phyloP scores from a whole-genome alignment of 2,888 invertebrate species.

The Lumbricus terrestris region DNA sequence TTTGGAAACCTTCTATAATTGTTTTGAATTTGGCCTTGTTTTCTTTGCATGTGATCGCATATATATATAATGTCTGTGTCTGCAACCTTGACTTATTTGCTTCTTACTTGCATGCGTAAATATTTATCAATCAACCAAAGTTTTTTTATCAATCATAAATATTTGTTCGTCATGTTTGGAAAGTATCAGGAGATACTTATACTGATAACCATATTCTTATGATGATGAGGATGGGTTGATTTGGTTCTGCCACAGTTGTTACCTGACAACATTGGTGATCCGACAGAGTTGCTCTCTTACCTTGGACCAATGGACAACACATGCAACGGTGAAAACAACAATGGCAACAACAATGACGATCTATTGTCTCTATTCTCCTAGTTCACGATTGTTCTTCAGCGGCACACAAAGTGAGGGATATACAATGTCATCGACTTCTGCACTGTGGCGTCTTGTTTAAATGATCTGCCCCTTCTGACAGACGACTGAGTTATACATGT shows the following conservation, averaged over 20 bases:
- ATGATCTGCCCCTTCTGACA: neutral
- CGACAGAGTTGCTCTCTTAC: slow-evolving; percentile 82
- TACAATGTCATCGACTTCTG: neutral
- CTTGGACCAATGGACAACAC: slow-evolving; percentile 76
- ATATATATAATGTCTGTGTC: neutral
- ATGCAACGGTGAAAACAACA: slow-evolving; percentile 59
- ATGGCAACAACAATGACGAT: slow-evolving; percentile 66
- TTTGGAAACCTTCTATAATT: too few relatives aligned
- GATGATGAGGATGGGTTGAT: neutral
- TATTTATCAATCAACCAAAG: too few relatives aligned
- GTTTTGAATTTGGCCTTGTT: too few relatives aligned
- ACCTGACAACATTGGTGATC: slow-evolving; percentile 75
- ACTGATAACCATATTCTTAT: too few relatives aligned
- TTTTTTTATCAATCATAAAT: too few relatives aligned
- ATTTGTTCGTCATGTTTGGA: neutral
- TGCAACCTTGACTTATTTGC: neutral
- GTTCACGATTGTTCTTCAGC: slow-evolving; percentile 50
- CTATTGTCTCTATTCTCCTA: slow-evolving; percentile 71
- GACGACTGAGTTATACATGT: neutral
- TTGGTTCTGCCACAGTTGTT: slow-evolving; percentile 68
- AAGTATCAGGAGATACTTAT: neutral
- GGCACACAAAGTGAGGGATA: neutral
- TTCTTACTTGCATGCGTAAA: neutral
- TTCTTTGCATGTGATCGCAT: neutral
- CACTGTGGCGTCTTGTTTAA: neutral